Conservation (phyloP, 2,888 invertebrate genomes). For the Neuroscelio doddi region DNA sequence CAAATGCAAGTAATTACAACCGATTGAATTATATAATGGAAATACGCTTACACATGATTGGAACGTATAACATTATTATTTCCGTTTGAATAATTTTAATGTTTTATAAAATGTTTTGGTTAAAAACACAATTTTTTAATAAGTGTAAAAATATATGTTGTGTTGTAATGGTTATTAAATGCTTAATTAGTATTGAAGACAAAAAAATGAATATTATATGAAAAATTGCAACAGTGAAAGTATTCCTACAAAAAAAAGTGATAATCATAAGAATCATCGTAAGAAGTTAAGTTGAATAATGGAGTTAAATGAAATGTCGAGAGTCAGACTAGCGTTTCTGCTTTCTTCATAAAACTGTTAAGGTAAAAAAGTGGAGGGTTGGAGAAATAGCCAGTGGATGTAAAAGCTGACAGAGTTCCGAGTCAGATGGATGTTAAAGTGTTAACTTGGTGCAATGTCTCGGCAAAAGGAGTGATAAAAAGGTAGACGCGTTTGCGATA, state of each 20-base stretch:
- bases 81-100: too few species aligned
- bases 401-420: conserved; percentile 29
- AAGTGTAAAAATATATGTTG: too few species aligned
- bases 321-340: too few species aligned
- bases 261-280: conserved; percentile 29
- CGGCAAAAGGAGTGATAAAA: conserved; percentile 39
- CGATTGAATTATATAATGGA: conserved; percentile 27
- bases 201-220: too few species aligned
- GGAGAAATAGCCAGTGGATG: conserved; percentile 16
- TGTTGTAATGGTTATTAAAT: too few species aligned
- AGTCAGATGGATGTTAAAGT: conserved; percentile 47
- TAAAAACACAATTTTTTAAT: too few species aligned
- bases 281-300: conserved; percentile 35
- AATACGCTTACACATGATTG: conserved; percentile 25
- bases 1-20: conserved; percentile 30
- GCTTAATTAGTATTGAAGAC: too few species aligned
- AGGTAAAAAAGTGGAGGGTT: background rate
- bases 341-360: conserved; percentile 31
- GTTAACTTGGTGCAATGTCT: conserved; percentile 45
- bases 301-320: conserved; percentile 19
- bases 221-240: too few species aligned
- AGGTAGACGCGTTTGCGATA: conserved; percentile 52
- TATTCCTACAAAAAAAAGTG: too few species aligned
- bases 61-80: conserved; percentile 14
- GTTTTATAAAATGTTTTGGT: too few species aligned